phyloP scores from a whole-genome alignment of 1,140 invertebrate species.

The Pissodes strobi region DNA sequence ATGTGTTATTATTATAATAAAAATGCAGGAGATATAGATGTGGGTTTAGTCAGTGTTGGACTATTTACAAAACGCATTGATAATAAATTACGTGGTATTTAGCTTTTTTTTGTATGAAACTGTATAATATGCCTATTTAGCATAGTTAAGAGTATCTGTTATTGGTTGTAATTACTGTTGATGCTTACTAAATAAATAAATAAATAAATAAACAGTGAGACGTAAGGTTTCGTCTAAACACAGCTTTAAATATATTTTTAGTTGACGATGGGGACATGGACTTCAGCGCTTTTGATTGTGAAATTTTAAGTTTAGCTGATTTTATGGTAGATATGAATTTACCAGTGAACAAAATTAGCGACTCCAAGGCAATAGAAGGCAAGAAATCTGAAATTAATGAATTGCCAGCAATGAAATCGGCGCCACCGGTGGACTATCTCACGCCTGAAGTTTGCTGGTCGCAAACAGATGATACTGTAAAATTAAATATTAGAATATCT shows the following conservation, averaged over 20 bases:
- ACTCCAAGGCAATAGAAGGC: neutral
- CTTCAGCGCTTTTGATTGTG: constrained; percentile 27
- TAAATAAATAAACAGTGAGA: too few relatives aligned
- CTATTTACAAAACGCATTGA: too few relatives aligned
- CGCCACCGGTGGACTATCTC: constrained; percentile 34
- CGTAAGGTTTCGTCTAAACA: neutral
- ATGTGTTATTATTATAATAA: too few relatives aligned
- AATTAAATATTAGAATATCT: constrained; percentile 39
- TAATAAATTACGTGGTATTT: too few relatives aligned
- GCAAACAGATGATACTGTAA: constrained; percentile 39
- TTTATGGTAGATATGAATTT: constrained; percentile 11
- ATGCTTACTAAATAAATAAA: too few relatives aligned
- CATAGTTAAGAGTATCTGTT: too few relatives aligned
- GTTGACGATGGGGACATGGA: neutral
- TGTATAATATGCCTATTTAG: too few relatives aligned
- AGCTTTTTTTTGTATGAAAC: too few relatives aligned
- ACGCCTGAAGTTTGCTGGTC: constrained; percentile 46
- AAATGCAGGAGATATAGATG: too few relatives aligned
- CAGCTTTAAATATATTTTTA: neutral
- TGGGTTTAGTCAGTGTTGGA: too few relatives aligned
- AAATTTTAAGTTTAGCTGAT: constrained; percentile 9
- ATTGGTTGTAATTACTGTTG: too few relatives aligned
- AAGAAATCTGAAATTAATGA: neutral
- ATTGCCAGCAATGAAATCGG: constrained; percentile 39
- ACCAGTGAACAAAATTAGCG: neutral